phyloP scores from a whole-genome alignment of 2,797 vertebrate species.

The Vipera latastei region DNA sequence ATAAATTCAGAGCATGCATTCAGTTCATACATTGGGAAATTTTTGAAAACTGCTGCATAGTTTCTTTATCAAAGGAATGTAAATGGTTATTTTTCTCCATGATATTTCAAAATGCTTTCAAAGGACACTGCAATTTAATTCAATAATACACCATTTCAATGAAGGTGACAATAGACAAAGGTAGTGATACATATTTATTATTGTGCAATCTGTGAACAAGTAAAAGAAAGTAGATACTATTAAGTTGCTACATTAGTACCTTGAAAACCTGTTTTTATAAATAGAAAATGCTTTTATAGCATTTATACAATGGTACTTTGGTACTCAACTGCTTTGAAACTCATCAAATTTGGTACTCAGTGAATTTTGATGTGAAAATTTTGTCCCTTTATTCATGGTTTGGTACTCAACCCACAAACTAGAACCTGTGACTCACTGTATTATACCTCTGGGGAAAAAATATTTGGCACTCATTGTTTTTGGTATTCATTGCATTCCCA shows the following conservation, averaged over 20 bases:
- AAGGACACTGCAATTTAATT: neutral
- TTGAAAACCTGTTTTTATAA: neutral
- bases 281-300: neutral
- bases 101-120: neutral
- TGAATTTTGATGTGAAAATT: neutral
- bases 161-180: too few relatives aligned
- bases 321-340: neutral
- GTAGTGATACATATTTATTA: neutral
- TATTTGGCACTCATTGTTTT: neutral
- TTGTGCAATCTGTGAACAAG: neutral
- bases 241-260: neutral
- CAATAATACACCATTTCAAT: neutral
- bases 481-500: neutral
- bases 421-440: neutral
- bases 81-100: neutral
- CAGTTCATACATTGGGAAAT: neutral
- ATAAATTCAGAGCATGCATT: slow-evolving; percentile 7
- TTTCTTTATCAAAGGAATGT: neutral
- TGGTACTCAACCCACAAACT: neutral
- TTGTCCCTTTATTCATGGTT: neutral
- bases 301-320: neutral
- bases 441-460: neutral
- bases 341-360: neutral
- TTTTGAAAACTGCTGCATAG: neutral
- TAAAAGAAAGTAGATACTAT: neutral